Evolutionary conservation across 2,113 vertebrate species (phyloP), one percentile per base, ranked within the genome.

Genomic region (Catagonus wagneri): DNA sequence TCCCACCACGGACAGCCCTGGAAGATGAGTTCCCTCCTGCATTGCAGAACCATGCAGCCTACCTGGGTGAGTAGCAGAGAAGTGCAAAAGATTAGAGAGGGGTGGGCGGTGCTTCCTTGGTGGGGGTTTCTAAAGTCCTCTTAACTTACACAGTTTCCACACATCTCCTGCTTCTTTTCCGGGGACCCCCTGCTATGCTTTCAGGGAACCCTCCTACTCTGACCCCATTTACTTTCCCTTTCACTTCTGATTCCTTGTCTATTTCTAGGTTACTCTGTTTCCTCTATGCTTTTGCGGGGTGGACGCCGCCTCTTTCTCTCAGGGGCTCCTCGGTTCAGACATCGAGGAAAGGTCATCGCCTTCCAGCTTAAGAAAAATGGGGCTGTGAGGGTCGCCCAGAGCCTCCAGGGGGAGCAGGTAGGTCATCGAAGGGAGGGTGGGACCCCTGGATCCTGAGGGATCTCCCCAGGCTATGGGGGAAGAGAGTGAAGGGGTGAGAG

Each of bases 331-430:
- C 98, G 99, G 3, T 99, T 99, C 97, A 99, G 99, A 98, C 99
- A 99, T 98, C 99, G 99, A 98, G 99, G 99, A 93, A 99, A 99
- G 96, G 99, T 99, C 4, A 98, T 99, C 81, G 97, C 99, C 87
- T 99, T 99, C 98, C 98, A 99, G 96, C 98, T 99, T 96, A 98
- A 95, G n/a, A n/a, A 98, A 25, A 17, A 93, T 0, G 99, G 99
- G 0, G 65, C 98, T 0, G 97, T 99, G 61, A 97, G 94, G 2
- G 99, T 99, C 14, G 98, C 98, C 10, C 99, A 99, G 97, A 99
- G 99, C 2, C 98, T 99, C 15, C 98, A 98, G 22, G 99, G 99
- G 75, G 99, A 99, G 89, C 99, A 99, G 99, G 99, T 99, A 95
- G 92, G 16, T 7, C 29, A 0, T 17, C 8, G 65, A 65, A 44